Evolutionary conservation across 1,140 invertebrate species (phyloP), one percentile per base, ranked within the genome.

Genomic region (Sweltsa coloradensis): DNA sequence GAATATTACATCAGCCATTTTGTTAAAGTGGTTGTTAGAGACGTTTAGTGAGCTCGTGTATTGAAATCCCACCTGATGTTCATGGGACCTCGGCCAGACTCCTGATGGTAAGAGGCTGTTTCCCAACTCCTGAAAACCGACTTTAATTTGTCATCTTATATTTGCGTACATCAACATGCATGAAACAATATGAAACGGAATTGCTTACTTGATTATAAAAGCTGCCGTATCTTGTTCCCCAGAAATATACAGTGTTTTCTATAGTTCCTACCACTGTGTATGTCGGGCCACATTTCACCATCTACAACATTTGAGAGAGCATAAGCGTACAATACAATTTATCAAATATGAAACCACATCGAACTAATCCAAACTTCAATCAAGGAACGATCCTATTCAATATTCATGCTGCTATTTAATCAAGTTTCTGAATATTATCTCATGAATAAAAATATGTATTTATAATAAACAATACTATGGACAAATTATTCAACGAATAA

Each of bases 201-300:
- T 40, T 29, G n/a, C 22, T 42, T 34, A 23, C 45, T 54, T 52
- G 55, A 55, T 51, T 51, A 59, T 57, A 55, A 41, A 66, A 53
- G 44, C 63, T 57, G 56, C 68, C 40, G 60, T 67, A 67, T 4
- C 69, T 64, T 11, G 76, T 72, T 16, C 82, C 82, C 79, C 82
- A 85, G 49, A 83, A 75, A 41, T 78, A 76, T 2, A 85, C 63
- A 45, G 78, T 72, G 58, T 83, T 81, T 47, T 82, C 73, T 18
- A 71, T 60, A 2, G 79, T 81, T 27, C 71, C 72, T 27, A 74
- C 73, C 22, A 81, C 66, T 1, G 79, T 80, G 54, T 75, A 83
- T 26, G 75, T 75, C 24, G 77, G 71, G 19, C 77, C 79, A 63
- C 79, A 81, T 48, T 73, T 66, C 9, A 77, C 67, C 57, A 68